Percentiles rank a stretch among this genome's conserved stretches.
phyloP scores from a whole-genome alignment of 2,113 vertebrate species.

The Phoxinus phoxinus region DNA sequence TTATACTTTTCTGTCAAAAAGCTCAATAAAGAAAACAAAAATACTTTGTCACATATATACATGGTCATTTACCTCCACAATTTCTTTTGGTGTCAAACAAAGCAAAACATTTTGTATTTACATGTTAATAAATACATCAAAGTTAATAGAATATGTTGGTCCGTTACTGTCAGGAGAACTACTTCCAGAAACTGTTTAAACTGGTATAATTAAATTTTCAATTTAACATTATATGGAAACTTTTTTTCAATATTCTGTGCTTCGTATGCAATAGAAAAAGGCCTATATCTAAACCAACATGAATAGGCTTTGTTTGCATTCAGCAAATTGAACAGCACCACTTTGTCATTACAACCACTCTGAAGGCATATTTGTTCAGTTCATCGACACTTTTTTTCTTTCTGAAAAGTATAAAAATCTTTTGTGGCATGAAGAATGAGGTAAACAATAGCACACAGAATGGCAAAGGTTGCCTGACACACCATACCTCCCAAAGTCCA shows the following conservation, averaged over 20 bases:
- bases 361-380: neutral
- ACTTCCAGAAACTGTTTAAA: neutral
- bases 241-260: neutral
- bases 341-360: neutral
- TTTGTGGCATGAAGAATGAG: neutral
- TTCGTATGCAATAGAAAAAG: neutral
- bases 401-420: neutral
- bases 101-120: neutral
- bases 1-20: conserved; percentile 31
- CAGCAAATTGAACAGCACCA: neutral
- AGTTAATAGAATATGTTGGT: neutral
- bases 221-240: neutral
- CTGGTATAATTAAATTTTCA: neutral
- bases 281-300: neutral
- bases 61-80: neutral
- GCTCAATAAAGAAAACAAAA: conserved; percentile 19
- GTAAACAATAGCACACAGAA: conserved; percentile 8
- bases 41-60: neutral
- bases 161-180: conserved; percentile 4
- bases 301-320: neutral
- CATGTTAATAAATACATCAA: conserved; percentile 24
- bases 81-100: conserved; percentile 7
- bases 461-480: conserved; percentile 4
- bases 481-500: conserved; percentile 19
- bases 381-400: neutral